Evolutionary conservation across 35 echinoderm and acorn worm species (phyloP).

Genomic region (Chiridota heheva): DNA sequence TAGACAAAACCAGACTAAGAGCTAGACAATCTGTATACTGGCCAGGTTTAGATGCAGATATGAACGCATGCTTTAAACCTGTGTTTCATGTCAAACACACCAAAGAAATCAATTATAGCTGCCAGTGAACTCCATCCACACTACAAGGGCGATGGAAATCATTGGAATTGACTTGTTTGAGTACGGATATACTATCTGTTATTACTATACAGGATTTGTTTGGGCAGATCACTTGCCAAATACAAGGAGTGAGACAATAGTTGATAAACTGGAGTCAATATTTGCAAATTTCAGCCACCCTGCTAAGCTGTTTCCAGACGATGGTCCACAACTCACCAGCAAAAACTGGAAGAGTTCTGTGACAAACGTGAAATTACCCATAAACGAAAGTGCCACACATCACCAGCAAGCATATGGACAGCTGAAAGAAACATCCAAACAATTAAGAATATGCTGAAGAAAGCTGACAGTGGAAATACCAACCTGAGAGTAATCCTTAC

Average conservation of each 20-base stretch:
- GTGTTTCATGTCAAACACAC: slow-evolving; percentile 23
- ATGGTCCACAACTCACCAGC: slow-evolving; percentile 33
- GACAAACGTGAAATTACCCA: slow-evolving; percentile 28
- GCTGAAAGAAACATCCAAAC: slow-evolving; percentile 43
- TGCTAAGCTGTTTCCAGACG: slow-evolving; percentile 15
- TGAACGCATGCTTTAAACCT: slow-evolving; percentile 27
- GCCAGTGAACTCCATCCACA: slow-evolving; percentile 12
- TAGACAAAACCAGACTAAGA: slow-evolving; percentile 33
- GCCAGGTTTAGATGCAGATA: slow-evolving; percentile 20
- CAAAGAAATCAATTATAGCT: slow-evolving; percentile 40
- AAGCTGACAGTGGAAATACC: slow-evolving; percentile 8
- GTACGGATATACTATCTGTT: slow-evolving; percentile 21
- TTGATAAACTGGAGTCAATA: neutral
- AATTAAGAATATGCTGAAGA: slow-evolving; percentile 43
- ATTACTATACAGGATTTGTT: slow-evolving; percentile 39
- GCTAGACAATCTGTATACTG: slow-evolving; percentile 39
- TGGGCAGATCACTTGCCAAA: slow-evolving; percentile 14
- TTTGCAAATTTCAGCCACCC: slow-evolving; percentile 9
- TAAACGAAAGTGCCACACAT: neutral
- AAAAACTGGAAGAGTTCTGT: slow-evolving; percentile 27
- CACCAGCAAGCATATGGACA: slow-evolving; percentile 9
- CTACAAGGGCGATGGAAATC: slow-evolving; percentile 30
- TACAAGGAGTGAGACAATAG: slow-evolving; percentile 3
- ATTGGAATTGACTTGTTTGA: slow-evolving; percentile 37
- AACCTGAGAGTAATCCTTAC: slow-evolving; percentile 10